phyloP scores from a whole-genome alignment of 2,797 vertebrate genomes.

The Lutjanus campechanus region DNA sequence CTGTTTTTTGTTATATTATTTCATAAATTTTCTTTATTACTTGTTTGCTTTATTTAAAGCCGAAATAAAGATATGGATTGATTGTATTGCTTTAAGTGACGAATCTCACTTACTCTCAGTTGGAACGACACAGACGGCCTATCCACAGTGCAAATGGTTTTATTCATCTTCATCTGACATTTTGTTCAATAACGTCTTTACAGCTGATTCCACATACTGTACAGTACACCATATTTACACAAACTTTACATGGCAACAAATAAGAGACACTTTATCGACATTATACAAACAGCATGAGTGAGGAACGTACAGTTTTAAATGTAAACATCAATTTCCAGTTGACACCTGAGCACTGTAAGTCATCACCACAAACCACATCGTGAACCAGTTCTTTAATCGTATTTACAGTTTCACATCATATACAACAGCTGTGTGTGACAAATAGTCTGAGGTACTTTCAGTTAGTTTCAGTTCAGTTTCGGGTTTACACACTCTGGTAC shows the following conservation, averaged over 20 bases:
- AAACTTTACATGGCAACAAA: conserved; percentile 50
- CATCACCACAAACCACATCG: conserved; percentile 47
- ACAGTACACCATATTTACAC: conserved; percentile 45
- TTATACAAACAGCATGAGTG: conserved; percentile 48
- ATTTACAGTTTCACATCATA: conserved; percentile 62
- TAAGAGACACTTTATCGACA: conserved; percentile 41
- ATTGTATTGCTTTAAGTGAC: conserved; percentile 1
- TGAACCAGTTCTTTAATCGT: conserved; percentile 24
- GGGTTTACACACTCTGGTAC: conserved; percentile 27
- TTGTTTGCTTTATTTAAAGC: conserved; percentile 52
- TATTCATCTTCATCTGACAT: conserved; percentile 62
- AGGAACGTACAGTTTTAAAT: conserved; percentile 54
- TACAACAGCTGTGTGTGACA: conserved; percentile 51
- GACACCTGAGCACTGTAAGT: conserved; percentile 74
- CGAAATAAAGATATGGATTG: conserved; percentile 60
- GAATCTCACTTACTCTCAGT: neutral
- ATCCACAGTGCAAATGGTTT: conserved; percentile 70
- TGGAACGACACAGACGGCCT: conserved; percentile 16
- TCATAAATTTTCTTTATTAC: conserved; percentile 43
- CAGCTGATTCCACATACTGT: conserved; percentile 38
- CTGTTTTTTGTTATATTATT: conserved; percentile 59
- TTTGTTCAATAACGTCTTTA: conserved; percentile 60
- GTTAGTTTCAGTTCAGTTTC: conserved; percentile 29
- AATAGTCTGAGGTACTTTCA: conserved; percentile 64
- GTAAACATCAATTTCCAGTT: conserved; percentile 80